These are phyloP conservation scores for Argyrosomus japonicus DNA, from an alignment of 2,113 vertebrate genomes.

Conservation along the genomic window DNA sequence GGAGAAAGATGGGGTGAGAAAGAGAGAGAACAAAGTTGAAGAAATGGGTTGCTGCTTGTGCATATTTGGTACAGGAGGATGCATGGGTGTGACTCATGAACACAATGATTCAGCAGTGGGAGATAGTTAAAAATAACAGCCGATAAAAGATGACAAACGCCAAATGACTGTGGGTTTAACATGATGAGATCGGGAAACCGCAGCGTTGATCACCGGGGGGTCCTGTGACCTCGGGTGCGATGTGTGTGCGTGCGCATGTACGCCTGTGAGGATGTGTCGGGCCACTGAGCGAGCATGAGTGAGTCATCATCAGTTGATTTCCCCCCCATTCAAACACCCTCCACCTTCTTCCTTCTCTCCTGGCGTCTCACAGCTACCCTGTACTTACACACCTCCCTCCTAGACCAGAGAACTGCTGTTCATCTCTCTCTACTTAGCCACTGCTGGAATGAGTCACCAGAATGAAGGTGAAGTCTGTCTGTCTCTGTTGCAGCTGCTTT, in stretches of 20 bases:
- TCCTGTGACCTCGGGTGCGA: constrained; percentile 1
- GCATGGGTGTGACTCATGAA: constrained; percentile 75
- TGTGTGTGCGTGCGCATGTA: constrained; percentile 7
- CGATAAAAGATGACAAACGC: constrained; percentile 41
- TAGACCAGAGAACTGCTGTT: constrained; percentile 49
- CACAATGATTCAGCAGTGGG: constrained; percentile 73
- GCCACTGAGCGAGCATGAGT: constrained; percentile 11
- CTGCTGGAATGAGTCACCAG: constrained; percentile 64
- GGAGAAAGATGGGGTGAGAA: constrained; percentile 37
- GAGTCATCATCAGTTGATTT: constrained; percentile 57
- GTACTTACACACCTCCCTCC: constrained; percentile 75
- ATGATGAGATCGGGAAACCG: constrained; percentile 63
- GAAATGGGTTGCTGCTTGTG: constrained; percentile 48
- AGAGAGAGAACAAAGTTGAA: constrained; percentile 34
- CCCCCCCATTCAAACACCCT: constrained; percentile 33
- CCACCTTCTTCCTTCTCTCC: constrained; percentile 52
- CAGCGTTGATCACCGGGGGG: constrained; percentile 14
- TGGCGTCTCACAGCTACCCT: constrained; percentile 63
- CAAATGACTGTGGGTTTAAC: constrained; percentile 62
- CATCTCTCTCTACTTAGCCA: constrained; percentile 64
- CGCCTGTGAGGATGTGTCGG: constrained; percentile 22
- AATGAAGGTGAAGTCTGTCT: constrained; percentile 60
- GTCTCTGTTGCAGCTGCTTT: constrained; percentile 57
- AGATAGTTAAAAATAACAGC: constrained; percentile 76
- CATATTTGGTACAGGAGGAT: constrained; percentile 66